Evolutionary conservation across 2,113 vertebrate genomes (phyloP).

Genomic region (Halcyon malimbica): DNA sequence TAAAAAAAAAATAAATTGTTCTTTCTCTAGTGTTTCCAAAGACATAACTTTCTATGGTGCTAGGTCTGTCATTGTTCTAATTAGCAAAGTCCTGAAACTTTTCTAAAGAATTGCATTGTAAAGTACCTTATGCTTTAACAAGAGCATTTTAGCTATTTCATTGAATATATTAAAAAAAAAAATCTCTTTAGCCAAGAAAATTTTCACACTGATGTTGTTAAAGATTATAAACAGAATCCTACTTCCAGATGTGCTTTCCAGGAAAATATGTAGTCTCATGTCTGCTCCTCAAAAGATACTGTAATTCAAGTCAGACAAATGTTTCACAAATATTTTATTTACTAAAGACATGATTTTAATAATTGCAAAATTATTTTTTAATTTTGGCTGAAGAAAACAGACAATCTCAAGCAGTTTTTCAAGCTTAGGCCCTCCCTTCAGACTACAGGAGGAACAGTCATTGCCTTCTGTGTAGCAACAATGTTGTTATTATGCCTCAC

Average conservation of each 20-base stretch:
- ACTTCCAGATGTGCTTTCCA: background rate
- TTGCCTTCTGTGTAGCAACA: background rate
- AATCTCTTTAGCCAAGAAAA: background rate
- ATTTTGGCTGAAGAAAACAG: background rate
- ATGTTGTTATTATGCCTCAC: background rate
- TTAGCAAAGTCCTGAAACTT: background rate
- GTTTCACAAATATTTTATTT: background rate
- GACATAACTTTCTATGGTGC: background rate
- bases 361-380: background rate
- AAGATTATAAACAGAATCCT: background rate
- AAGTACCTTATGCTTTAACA: background rate
- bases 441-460: background rate
- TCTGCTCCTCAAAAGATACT: background rate
- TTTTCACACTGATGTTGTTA: background rate
- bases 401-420: background rate
- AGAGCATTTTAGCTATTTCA: background rate
- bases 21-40: background rate
- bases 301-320: background rate
- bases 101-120: background rate
- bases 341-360: background rate
- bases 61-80: background rate
- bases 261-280: background rate
- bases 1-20: background rate
- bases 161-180: background rate
- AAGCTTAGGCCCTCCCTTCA: background rate